Conservation (phyloP, 2,888 invertebrate genomes). For the Flexamia atlantica region DNA sequence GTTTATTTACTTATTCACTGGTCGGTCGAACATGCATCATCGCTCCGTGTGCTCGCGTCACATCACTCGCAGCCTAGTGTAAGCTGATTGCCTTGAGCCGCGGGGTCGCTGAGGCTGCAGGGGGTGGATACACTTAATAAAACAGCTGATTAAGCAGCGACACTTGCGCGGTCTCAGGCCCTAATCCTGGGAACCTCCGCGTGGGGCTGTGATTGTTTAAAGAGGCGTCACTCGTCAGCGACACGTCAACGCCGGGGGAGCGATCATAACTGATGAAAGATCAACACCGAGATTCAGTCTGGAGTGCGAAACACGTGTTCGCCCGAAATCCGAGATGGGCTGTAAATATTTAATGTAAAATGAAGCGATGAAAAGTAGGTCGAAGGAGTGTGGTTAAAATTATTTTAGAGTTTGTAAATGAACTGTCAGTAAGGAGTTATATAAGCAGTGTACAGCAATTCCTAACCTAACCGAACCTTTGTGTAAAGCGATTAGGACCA, state of each 20-base stretch:
- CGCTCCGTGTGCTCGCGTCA: too few relatives aligned
- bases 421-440: too few relatives aligned
- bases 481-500: too few relatives aligned
- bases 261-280: conserved; percentile 4
- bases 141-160: conserved; percentile 52
- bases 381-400: not conserved
- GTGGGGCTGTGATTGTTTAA: conserved; percentile 42
- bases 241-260: not conserved
- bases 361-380: not conserved
- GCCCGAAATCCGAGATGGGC: not conserved
- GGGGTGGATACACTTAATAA: conserved; percentile 44
- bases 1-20: too few relatives aligned
- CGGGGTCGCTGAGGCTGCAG: not conserved
- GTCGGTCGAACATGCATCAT: too few relatives aligned
- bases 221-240: conserved; percentile 5
- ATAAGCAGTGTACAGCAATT: too few relatives aligned
- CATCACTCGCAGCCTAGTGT: too few relatives aligned
- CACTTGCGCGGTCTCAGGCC: conserved; percentile 7
- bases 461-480: too few relatives aligned
- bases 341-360: not conserved
- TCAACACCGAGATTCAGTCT: conserved; percentile 33
- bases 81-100: not conserved
- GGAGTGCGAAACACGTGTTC: conserved; percentile 5
- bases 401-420: not conserved
- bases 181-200: conserved; percentile 53